Conservation (phyloP, 1,140 invertebrate species). For the Trinorchestia longiramus region DNA sequence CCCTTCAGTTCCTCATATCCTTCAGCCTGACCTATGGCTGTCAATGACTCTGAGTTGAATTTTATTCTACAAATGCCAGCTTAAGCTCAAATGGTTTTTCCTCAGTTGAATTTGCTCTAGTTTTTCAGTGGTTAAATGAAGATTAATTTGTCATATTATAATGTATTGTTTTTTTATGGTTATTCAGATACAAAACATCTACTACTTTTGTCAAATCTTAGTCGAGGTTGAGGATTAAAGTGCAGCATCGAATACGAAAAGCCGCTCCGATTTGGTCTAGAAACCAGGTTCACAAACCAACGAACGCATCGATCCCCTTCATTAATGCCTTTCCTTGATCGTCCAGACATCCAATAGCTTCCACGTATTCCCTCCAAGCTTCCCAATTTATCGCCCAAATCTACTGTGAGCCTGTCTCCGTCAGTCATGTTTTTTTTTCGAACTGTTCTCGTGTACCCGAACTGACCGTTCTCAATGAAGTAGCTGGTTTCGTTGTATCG, state of each 20-base stretch:
- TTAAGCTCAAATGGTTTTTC: not conserved
- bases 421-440: no score
- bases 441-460: not conserved
- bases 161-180: not conserved
- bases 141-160: not conserved
- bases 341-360: not conserved
- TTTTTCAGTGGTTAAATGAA: not conserved
- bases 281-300: not conserved
- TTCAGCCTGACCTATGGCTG: not conserved
- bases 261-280: not conserved
- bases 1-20: not conserved
- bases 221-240: not conserved
- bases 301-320: not conserved
- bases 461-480: conserved; percentile 95
- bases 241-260: not conserved
- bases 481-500: conserved; percentile 95
- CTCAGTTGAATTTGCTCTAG: not conserved
- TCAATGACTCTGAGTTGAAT: no score
- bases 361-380: not conserved
- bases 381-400: not conserved
- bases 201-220: not conserved
- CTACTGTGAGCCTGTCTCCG: no score
- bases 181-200: not conserved
- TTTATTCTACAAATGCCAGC: not conserved
- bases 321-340: not conserved